Percentiles rank a stretch among this genome's conserved stretches.
Evolutionary conservation across 2,113 vertebrate genomes (phyloP).

Genomic region (Nerophis lumbriciformis): DNA sequence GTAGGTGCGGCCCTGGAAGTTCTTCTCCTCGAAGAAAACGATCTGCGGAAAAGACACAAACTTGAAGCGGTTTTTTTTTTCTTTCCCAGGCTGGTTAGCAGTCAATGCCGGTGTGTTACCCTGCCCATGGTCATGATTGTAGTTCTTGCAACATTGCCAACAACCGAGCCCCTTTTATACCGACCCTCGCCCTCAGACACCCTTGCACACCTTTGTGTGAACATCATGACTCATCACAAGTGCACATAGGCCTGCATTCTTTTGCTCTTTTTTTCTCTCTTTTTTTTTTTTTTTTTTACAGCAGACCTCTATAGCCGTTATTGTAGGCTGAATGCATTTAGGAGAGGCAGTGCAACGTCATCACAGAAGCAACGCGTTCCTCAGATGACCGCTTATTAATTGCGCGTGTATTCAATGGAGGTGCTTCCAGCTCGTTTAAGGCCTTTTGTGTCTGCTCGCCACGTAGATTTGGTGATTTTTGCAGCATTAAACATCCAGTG

Average conservation of each 20-base stretch:
- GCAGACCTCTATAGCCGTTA: constrained; percentile 32
- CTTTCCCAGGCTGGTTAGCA: no score
- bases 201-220: constrained; percentile 47
- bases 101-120: constrained; percentile 31
- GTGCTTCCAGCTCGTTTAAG: constrained; percentile 1
- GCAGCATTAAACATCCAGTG: constrained; percentile 11
- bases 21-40: constrained; percentile 64
- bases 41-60: constrained; percentile 48
- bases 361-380: not conserved
- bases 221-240: constrained; percentile 54
- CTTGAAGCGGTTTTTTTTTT: no score
- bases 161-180: constrained; percentile 49
- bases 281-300: constrained; percentile 11
- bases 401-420: not conserved
- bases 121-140: constrained; percentile 53
- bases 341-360: constrained; percentile 12
- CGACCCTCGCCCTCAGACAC: constrained; percentile 13
- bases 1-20: constrained; percentile 65
- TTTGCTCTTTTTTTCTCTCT: not conserved
- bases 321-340: constrained; percentile 26
- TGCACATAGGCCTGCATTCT: constrained; percentile 36
- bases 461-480: constrained; percentile 9
- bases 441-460: not conserved
- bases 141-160: constrained; percentile 14
- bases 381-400: not conserved